A percentile compares a stretch with the other conserved stretches of the same genome.
Conservation (phyloP, 2,113 vertebrate genomes). For the Dascyllus trimaculatus region DNA sequence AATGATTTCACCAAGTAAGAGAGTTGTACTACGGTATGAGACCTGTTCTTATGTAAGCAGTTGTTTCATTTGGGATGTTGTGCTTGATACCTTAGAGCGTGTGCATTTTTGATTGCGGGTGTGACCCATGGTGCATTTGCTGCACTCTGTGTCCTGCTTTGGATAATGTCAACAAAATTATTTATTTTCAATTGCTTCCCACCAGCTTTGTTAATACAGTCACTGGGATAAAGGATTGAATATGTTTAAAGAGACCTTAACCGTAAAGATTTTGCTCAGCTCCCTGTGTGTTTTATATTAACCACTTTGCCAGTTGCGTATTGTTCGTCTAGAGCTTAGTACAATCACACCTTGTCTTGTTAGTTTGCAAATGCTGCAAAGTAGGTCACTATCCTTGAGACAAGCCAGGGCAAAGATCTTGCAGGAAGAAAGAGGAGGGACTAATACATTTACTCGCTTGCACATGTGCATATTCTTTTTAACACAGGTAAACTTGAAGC, state of each 20-base stretch:
- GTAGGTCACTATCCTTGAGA: slow-evolving; percentile 51
- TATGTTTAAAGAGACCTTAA: slow-evolving; percentile 30
- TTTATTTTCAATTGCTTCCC: slow-evolving; percentile 36
- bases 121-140: slow-evolving; percentile 29
- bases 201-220: slow-evolving; percentile 4
- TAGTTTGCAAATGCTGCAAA: slow-evolving; percentile 48
- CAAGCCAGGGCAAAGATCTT: slow-evolving; percentile 62
- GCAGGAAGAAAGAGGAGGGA: slow-evolving; percentile 35
- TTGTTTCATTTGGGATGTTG: slow-evolving; percentile 3
- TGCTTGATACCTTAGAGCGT: slow-evolving; percentile 1
- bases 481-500: slow-evolving; percentile 31
- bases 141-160: slow-evolving; percentile 20
- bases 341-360: slow-evolving; percentile 46
- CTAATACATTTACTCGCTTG: slow-evolving; percentile 20
- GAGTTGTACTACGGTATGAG: neutral
- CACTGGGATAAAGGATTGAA: slow-evolving; percentile 33
- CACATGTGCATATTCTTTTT: slow-evolving; percentile 19
- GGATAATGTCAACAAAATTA: slow-evolving; percentile 47
- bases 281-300: slow-evolving; percentile 29
- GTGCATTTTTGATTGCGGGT: slow-evolving; percentile 28
- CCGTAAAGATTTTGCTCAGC: slow-evolving; percentile 7
- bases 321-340: neutral
- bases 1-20: neutral
- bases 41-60: slow-evolving; percentile 10
- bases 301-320: neutral